phyloP scores from a whole-genome alignment of 2,888 invertebrate genomes.

The Tetragonisca angustula region DNA sequence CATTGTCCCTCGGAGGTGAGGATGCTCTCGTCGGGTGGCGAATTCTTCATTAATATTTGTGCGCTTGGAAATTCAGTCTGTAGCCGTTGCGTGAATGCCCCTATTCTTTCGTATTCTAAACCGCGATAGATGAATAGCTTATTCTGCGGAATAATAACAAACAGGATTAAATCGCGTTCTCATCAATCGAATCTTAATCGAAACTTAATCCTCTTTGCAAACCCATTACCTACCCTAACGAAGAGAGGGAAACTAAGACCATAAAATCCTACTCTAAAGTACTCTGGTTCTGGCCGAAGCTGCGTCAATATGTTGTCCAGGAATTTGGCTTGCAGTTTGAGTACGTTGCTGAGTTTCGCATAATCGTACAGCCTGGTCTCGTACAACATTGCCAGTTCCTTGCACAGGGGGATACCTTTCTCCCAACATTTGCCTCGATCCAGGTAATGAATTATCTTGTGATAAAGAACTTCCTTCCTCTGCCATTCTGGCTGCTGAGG shows the following conservation, averaged over 20 bases:
- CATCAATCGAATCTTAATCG: background rate
- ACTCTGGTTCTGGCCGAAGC: slow-evolving; percentile 95
- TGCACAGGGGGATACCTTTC: slow-evolving; percentile 95
- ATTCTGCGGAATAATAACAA: slow-evolving; percentile 86
- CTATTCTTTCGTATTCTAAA: slow-evolving; percentile 96
- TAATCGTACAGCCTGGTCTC: slow-evolving; percentile 95
- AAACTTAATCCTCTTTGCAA: rapidly evolving
- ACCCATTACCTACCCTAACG: slow-evolving; percentile 90
- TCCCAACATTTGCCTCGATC: slow-evolving; percentile 99
- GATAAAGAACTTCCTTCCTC: slow-evolving; percentile 94
- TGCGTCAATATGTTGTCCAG: slow-evolving; percentile 95
- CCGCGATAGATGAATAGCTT: slow-evolving; percentile 98
- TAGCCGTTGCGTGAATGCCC: slow-evolving; percentile 96
- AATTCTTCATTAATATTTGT: slow-evolving; percentile 96
- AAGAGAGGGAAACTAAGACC: slow-evolving; percentile 97
- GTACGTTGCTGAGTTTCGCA: slow-evolving; percentile 92
- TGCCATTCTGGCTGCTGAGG: slow-evolving; percentile 94
- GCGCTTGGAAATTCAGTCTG: slow-evolving; percentile 97
- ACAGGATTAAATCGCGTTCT: background rate
- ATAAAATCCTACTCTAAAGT: slow-evolving; percentile 97
- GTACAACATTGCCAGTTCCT: slow-evolving; percentile 94
- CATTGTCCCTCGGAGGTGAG: slow-evolving; percentile 94
- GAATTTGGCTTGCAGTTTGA: slow-evolving; percentile 95
- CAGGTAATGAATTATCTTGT: slow-evolving; percentile 95
- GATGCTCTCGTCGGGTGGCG: slow-evolving; percentile 94